A percentile compares a stretch with the other conserved stretches of the same genome.
Conservation (phyloP, 2,888 invertebrate species). For the Lysandra bellargus region DNA sequence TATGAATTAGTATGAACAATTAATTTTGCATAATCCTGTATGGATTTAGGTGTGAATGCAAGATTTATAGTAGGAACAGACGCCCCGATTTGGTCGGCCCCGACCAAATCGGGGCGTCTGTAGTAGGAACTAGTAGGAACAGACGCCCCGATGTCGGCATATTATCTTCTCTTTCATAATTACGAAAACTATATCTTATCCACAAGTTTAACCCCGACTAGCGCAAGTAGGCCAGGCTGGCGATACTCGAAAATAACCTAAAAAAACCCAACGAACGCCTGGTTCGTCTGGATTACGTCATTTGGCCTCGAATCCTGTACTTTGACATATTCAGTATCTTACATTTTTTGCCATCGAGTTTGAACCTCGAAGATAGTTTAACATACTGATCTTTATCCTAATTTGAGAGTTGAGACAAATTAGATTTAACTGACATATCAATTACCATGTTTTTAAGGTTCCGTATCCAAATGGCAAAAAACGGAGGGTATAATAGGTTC, state of each 20-base stretch:
- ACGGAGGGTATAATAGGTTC: not conserved
- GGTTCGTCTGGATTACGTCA: slow-evolving; percentile 10
- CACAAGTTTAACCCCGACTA: not conserved
- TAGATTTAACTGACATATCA: not conserved
- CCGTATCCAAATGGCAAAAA: not conserved
- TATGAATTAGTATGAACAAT: slow-evolving; percentile 32
- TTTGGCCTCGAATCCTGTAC: slow-evolving; percentile 15
- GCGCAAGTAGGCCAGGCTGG: not conserved
- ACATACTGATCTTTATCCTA: slow-evolving; percentile 16
- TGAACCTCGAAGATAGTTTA: not conserved
- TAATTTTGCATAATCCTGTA: slow-evolving; percentile 39
- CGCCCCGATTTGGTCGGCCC: too few relatives aligned
- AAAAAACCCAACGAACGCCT: slow-evolving; percentile 8
- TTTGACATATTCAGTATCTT: not conserved
- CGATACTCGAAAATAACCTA: slow-evolving; percentile 3
- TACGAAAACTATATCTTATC: too few relatives aligned
- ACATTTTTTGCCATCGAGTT: slow-evolving; percentile 5
- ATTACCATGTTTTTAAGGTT: not conserved
- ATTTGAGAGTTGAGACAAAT: not conserved
- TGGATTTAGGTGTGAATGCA: not conserved
- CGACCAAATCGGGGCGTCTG: too few relatives aligned
- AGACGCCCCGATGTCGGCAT: too few relatives aligned
- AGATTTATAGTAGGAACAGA: not conserved
- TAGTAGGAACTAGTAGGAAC: too few relatives aligned
- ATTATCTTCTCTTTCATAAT: not conserved